Evolutionary conservation across 2,888 invertebrate species (phyloP).

Genomic region (Yponomeuta plumbellus): DNA sequence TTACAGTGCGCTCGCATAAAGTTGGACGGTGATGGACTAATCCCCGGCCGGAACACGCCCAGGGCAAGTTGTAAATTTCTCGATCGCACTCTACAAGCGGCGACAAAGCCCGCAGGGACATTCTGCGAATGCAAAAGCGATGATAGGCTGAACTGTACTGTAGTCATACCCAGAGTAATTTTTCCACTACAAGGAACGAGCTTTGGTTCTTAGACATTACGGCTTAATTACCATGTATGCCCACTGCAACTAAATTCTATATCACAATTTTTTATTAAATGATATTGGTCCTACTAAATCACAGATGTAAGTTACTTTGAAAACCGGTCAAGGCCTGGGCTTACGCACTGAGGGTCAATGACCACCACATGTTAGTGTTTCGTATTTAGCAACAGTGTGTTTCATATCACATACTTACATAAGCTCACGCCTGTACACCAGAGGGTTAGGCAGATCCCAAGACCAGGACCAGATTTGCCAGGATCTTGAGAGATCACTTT

Average conservation of each 20-base stretch:
- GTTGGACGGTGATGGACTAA: slow-evolving; percentile 54
- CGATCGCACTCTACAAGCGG: slow-evolving; percentile 41
- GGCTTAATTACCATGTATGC: too few species aligned
- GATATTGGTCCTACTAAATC: neutral
- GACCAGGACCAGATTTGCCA: too few species aligned
- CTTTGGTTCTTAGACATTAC: too few species aligned
- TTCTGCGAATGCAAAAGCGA: slow-evolving; percentile 32
- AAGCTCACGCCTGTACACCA: too few species aligned
- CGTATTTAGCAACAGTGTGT: neutral
- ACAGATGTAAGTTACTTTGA: neutral
- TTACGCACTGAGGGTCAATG: neutral
- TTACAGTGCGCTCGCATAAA: slow-evolving; percentile 37
- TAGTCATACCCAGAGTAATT: too few species aligned
- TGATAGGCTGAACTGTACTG: too few species aligned
- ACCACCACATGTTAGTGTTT: neutral
- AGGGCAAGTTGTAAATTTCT: slow-evolving; percentile 54
- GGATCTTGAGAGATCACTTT: too few species aligned
- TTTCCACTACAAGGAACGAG: too few species aligned
- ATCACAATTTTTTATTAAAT: too few species aligned
- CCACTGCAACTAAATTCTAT: too few species aligned
- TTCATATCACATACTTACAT: too few species aligned
- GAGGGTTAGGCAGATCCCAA: too few species aligned
- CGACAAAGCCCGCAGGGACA: slow-evolving; percentile 43
- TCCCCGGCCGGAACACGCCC: slow-evolving; percentile 40
- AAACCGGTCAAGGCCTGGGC: neutral